Evolutionary conservation across 2,113 vertebrate species (phyloP).

Genomic region (Colinus virginianus): DNA sequence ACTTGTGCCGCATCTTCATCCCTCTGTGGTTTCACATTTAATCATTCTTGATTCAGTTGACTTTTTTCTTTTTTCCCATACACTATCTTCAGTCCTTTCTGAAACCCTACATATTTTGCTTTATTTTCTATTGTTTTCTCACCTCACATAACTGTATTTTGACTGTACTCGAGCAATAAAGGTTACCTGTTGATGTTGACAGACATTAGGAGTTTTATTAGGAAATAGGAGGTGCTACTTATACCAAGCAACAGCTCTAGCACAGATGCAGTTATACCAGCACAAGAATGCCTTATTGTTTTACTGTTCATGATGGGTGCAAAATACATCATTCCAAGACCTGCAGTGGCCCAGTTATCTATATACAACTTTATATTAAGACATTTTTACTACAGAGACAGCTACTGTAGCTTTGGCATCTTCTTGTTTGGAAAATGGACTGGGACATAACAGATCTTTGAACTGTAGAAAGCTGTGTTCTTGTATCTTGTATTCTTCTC

Average conservation of each 20-base stretch:
- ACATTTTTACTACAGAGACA: neutral
- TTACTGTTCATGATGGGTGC: neutral
- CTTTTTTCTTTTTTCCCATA: neutral
- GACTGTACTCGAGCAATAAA: neutral
- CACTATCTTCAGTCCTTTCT: neutral
- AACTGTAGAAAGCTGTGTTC: neutral
- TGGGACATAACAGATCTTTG: constrained; percentile 26
- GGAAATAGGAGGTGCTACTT: neutral
- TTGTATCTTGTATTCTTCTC: neutral
- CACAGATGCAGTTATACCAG: neutral
- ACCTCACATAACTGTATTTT: neutral
- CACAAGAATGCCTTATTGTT: neutral
- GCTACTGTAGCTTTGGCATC: neutral
- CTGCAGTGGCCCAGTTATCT: neutral
- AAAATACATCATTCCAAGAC: constrained; percentile 6
- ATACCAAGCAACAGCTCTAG: neutral
- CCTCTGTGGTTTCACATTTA: neutral
- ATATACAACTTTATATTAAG: neutral
- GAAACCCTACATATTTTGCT: neutral
- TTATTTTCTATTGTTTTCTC: neutral
- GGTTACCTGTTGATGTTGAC: neutral
- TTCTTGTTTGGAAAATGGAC: constrained; percentile 20
- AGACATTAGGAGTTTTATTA: neutral
- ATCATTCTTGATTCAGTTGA: neutral
- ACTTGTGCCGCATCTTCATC: neutral